Evolutionary conservation across 1,140 invertebrate genomes (phyloP).

Genomic region (Calephelis nemesis): DNA sequence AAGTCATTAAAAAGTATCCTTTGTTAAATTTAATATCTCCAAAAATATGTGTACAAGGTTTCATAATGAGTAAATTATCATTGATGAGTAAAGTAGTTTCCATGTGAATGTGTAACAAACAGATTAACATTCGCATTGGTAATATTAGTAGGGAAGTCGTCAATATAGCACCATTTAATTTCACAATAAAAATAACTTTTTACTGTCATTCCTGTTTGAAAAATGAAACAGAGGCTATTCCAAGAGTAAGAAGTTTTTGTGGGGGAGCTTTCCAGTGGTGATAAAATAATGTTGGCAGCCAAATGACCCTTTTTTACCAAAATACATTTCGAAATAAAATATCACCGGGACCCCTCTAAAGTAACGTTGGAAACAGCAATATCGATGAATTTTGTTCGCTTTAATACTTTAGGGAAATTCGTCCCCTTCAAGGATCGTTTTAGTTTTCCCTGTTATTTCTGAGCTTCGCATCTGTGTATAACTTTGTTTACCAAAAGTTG

Average conservation of each 20-base stretch:
- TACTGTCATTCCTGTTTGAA: not conserved
- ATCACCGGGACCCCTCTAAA: conserved; percentile 31
- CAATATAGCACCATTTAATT: too few species aligned
- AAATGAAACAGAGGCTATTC: not conserved
- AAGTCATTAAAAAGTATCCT: too few species aligned
- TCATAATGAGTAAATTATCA: too few species aligned
- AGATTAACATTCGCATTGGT: too few species aligned
- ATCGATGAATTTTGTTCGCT: conserved; percentile 72
- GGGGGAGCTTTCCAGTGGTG: conserved; percentile 11
- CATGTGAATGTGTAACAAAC: too few species aligned
- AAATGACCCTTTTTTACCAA: conserved; percentile 22
- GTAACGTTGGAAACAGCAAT: conserved; percentile 53
- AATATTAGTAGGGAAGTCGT: too few species aligned
- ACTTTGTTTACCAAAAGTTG: conserved; percentile 47
- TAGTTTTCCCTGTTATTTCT: conserved; percentile 62
- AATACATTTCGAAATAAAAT: conserved; percentile 33
- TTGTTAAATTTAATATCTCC: too few species aligned
- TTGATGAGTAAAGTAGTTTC: too few species aligned
- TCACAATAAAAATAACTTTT: not conserved
- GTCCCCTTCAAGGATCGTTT: conserved; percentile 56
- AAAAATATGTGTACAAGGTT: too few species aligned
- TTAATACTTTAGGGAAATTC: conserved; percentile 70
- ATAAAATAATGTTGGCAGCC: conserved; percentile 22
- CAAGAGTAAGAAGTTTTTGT: conserved; percentile 15
- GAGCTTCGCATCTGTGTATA: conserved; percentile 67